Conservation (phyloP, 2,113 vertebrate genomes). For the Jacana jacana region DNA sequence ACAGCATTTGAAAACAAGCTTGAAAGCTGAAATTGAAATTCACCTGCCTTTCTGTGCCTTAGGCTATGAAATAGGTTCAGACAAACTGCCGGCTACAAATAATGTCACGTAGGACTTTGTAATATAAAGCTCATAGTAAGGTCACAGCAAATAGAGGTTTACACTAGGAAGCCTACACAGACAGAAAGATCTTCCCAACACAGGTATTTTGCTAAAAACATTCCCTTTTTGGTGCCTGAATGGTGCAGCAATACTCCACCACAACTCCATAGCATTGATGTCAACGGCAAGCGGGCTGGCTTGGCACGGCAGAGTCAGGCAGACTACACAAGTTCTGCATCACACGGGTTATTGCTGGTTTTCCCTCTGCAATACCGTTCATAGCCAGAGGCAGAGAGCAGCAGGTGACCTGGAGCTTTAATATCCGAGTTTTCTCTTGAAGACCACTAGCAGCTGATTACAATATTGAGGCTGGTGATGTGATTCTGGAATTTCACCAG, state of each 20-base stretch:
- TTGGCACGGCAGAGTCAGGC: background rate
- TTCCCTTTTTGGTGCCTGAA: background rate
- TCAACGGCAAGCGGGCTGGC: background rate
- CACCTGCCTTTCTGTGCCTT: constrained; percentile 30
- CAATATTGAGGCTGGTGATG: background rate
- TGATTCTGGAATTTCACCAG: background rate
- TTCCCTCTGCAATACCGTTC: background rate
- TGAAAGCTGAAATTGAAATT: constrained; percentile 48
- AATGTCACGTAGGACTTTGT: constrained; percentile 4
- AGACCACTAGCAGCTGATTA: background rate
- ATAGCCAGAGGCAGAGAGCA: background rate
- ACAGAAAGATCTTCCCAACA: background rate
- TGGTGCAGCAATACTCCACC: background rate
- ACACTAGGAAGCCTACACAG: background rate
- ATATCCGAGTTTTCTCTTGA: background rate
- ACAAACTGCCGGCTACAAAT: constrained; percentile 35
- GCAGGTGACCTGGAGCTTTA: background rate
- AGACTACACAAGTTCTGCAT: background rate
- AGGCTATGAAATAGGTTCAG: constrained; percentile 10
- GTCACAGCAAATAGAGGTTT: constrained; percentile 22
- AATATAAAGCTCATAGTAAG: background rate
- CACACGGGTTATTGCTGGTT: background rate
- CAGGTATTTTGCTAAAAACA: background rate
- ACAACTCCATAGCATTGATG: background rate
- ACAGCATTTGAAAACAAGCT: constrained; percentile 7